phyloP scores from a whole-genome alignment of 2,113 vertebrate genomes.

The Athene noctua region DNA sequence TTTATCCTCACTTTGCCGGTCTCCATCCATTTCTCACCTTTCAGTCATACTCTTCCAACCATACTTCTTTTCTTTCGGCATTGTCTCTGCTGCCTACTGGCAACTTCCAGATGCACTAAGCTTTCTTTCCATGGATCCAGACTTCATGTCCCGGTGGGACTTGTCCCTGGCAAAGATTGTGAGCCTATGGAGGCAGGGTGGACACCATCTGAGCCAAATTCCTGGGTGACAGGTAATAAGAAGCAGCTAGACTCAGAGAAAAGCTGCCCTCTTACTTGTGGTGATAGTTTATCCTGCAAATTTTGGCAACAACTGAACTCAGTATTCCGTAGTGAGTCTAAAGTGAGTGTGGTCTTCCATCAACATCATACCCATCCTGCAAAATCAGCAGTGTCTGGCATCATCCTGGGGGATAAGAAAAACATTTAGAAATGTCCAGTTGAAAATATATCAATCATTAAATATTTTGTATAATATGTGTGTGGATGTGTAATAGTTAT shows the following conservation, averaged over 20 bases:
- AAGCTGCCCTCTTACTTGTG: not conserved
- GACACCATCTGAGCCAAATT: not conserved
- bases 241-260: not conserved
- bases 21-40: not conserved
- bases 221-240: not conserved
- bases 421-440: not conserved
- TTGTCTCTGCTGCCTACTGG: not conserved
- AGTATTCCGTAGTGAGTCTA: not conserved
- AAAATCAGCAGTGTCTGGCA: not conserved
- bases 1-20: not conserved
- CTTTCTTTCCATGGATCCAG: not conserved
- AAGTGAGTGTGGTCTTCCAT: not conserved
- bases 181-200: not conserved
- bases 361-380: not conserved
- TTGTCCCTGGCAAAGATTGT: not conserved
- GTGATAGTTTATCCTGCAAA: not conserved
- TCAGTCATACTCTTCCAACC: not conserved
- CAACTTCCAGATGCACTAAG: not conserved
- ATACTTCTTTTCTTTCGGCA: not conserved
- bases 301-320: not conserved
- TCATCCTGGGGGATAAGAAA: not conserved
- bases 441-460: not conserved
- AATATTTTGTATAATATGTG: not conserved
- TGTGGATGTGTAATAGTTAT: not conserved
- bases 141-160: not conserved